Base-by-base conservation (phyloP, 1,140 invertebrate genomes). In the Brachionus manjavacas region DNA sequence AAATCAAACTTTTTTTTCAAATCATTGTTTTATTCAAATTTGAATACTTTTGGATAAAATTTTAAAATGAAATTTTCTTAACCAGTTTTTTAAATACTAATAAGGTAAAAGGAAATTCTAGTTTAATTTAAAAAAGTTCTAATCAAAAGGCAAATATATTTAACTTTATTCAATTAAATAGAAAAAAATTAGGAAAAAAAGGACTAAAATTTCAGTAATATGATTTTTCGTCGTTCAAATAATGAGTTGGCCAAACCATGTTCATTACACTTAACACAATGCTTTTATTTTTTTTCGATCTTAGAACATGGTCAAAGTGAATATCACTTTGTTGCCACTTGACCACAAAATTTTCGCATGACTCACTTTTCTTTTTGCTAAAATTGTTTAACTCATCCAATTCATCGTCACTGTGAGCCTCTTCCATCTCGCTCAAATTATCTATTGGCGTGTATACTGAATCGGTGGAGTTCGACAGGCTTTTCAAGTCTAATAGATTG, bases 291-390 rank as follows among this genome's bases (percentile, higher is more conserved):
- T 31, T 39, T 39, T 35, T 39, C 2, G 31, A 41, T 72, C 39
- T 72, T 41, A 41, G 31, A n/a, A 72, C 11, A 16, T 68, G 66
- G 14, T 72, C 39, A n/a, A 41, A 72, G 11, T 72, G 31, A 12
- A 72, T 41, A 68, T 68, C 66, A 12, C 16, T 41, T 16, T 72
- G 16, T 6, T 72, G 28, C 16, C 31, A 41, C 8, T 41, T 39
- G 11, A 72, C 35, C 31, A 72, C 68, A 72, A 72, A 72, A 72
- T 72, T 72, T 41, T 72, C 68, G 39, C 68, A 72, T 41, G 68
- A 72, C 31, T 72, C 68, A 41, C 68, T 72, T 39, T 72, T 72
- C 20, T 72, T 72, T 41, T 20, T 72, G 8, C n/a, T 16, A 4
- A 72, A 41, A 39, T 72, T 72, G 2, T n/a, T 39, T 8, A 20